Evolutionary conservation across 1,140 invertebrate species (phyloP), one percentile per base, ranked within the genome.

Genomic region (Drosophila pruinosa): DNA sequence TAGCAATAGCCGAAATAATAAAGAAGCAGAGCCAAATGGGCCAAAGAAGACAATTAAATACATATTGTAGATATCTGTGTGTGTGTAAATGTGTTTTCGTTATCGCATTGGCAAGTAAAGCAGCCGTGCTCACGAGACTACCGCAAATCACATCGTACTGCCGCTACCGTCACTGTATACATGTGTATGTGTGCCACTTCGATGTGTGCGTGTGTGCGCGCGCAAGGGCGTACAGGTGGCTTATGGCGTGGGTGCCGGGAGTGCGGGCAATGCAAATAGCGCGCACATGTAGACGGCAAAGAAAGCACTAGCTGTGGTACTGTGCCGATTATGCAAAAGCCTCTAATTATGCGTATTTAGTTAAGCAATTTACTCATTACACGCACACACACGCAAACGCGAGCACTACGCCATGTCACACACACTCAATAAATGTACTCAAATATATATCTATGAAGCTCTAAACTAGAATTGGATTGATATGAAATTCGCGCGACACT

Each of bases 141-240:
- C 63, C 70, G 70, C 64, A 72, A 72, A 72, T 72, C 63, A 68
- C 64, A 45, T 72, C 54, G 47, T 59, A n/a, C 45, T 6, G 14
- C 38, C 56, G 47, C 36, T n/a, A 22, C n/a, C n/a, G n/a, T n/a
- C n/a, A n/a, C n/a, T 59, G 26, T 36, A 31, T 21, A 6, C 52
- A 14, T 38, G 26, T 41, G 14, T 75, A 3, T 57, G 31, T 34
- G 22, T 50, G 8, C 19, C 5, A 45, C 15, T 47, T 10, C 21
- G 36, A n/a, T 14, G 28, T 62, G 36, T 53, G n/a, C 50, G 17
- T 67, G 50, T 74, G 50, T 71, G 53, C 53, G 59, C 58, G 72
- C 75, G 76, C 81, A 88, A 88, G 82, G 81, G 81, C 81, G 81
- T 88, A 86, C 81, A 86, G 81, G 81, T 86, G 81, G 81, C 82